Evolutionary conservation across 2,113 vertebrate species (phyloP), one percentile per base, ranked within the genome.

Genomic region (Coracopsis vasa): DNA sequence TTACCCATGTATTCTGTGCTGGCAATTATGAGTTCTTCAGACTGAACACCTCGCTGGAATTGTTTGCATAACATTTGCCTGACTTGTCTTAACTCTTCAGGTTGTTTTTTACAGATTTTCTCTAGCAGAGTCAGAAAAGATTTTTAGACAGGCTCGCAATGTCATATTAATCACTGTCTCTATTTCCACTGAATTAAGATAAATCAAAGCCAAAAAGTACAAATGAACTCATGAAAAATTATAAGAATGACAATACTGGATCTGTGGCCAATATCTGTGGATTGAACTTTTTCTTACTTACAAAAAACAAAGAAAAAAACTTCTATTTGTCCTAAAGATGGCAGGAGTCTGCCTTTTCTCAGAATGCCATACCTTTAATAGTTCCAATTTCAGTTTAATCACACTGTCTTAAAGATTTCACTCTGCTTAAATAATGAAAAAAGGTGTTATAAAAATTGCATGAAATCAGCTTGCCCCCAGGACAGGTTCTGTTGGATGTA

Each of bases 361-460:
- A 93, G 74, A 97, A 88, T 93, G 73, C 81, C 33, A 14, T 96
- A 88, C 56, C 75, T 94, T 97, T 97, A 97, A 97, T 92, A 92
- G 91, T 95, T 97, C 96, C 95, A 94, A 96, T 98, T 97, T 96
- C 96, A 97, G 93, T 92, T 97, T 98, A 97, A 98, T 98, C 97
- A 97, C 82, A 85, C 93, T 97, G 94, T 97, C 97, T 95, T 98
- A 97, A 98, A 97, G 97, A 96, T 96, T 98, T 98, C 95, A 93
- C 62, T 98, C 79, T 79, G 95, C 95, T 96, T 98, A 98, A 98
- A 98, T 98, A 98, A 98, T 98, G 96, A 96, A 98, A 96, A 97
- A 94, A 96, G 94, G 92, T 97, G 97, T 95, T 97, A 98, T 98
- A 98, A 98, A 98, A 98, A 97, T 97, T 98, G 96, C 97, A 98